These are phyloP conservation scores for Gopherus flavomarginatus DNA, from an alignment of 2,113 vertebrate genomes.

Conservation along the genomic window DNA sequence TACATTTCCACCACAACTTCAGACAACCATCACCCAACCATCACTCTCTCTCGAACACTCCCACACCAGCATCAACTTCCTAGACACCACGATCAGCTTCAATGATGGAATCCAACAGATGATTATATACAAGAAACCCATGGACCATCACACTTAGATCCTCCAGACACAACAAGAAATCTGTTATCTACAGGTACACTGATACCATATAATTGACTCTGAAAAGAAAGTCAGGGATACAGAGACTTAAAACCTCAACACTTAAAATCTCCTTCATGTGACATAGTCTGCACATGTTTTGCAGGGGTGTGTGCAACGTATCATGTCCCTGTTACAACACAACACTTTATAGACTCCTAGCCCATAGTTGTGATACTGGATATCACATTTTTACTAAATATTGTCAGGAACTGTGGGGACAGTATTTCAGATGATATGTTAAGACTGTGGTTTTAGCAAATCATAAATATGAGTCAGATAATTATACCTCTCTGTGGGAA, in stretches of 20 bases:
- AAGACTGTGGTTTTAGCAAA: constrained; percentile 9
- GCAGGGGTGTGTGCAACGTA: accelerated
- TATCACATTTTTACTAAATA: background rate
- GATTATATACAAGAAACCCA: background rate
- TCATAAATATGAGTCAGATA: background rate
- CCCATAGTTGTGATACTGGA: background rate
- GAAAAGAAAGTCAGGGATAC: background rate
- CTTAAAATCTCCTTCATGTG: background rate
- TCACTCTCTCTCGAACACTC: background rate
- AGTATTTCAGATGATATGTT: background rate
- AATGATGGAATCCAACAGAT: background rate
- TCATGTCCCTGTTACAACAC: background rate
- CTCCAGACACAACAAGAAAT: background rate
- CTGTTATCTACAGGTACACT: background rate
- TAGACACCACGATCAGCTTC: background rate
- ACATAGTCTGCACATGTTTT: background rate
- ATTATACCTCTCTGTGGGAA: constrained; percentile 5
- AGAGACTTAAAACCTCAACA: background rate
- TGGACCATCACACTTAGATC: background rate
- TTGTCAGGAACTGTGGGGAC: background rate
- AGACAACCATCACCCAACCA: background rate
- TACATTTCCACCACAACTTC: background rate
- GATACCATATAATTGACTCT: background rate
- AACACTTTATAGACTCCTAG: background rate
- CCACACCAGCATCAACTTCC: background rate